Conservation (phyloP, 1,140 invertebrate genomes). For the Drosophila triauraria region DNA sequence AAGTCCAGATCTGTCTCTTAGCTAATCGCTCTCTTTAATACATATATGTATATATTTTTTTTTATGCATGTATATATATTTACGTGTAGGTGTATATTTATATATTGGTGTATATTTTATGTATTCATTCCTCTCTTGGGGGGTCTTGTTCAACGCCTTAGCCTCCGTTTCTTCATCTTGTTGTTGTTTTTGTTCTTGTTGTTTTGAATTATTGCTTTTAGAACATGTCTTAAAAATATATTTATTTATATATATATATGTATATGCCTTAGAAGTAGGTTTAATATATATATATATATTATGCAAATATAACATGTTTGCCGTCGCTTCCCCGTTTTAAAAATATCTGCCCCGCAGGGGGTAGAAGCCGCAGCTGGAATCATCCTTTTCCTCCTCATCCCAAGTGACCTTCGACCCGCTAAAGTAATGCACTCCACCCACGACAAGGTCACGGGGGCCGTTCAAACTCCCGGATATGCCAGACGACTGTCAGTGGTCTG, state of each 20-base stretch:
- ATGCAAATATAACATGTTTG: constrained; percentile 77
- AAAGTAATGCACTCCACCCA: constrained; percentile 30
- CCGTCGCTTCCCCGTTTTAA: constrained; percentile 28
- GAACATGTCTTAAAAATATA: constrained; percentile 83
- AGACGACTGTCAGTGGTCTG: constrained; percentile 35
- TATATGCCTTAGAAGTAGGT: constrained; percentile 64
- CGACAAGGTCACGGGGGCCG: constrained; percentile 5
- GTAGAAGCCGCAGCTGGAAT: constrained; percentile 59
- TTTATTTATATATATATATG: constrained; percentile 70
- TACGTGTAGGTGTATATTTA: constrained; percentile 72
- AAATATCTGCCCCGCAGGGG: constrained; percentile 48
- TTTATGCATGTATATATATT: constrained; percentile 53
- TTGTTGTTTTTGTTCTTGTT: constrained; percentile 55
- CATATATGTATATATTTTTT: constrained; percentile 50
- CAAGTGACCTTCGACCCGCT: constrained; percentile 29
- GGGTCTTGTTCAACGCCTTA: constrained; percentile 42
- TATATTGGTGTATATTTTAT: constrained; percentile 83
- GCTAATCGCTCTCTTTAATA: constrained; percentile 47
- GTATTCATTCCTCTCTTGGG: constrained; percentile 65
- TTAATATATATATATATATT: constrained; percentile 62
- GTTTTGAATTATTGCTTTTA: constrained; percentile 82
- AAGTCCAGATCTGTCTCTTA: constrained; percentile 33
- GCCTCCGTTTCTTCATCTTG: constrained; percentile 8
- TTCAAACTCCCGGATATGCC: constrained; percentile 35
- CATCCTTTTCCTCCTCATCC: constrained; percentile 8